These are phyloP conservation scores for Nipponacmea schrenckii DNA, from an alignment of 2,888 invertebrate species.

Conservation along the genomic window DNA sequence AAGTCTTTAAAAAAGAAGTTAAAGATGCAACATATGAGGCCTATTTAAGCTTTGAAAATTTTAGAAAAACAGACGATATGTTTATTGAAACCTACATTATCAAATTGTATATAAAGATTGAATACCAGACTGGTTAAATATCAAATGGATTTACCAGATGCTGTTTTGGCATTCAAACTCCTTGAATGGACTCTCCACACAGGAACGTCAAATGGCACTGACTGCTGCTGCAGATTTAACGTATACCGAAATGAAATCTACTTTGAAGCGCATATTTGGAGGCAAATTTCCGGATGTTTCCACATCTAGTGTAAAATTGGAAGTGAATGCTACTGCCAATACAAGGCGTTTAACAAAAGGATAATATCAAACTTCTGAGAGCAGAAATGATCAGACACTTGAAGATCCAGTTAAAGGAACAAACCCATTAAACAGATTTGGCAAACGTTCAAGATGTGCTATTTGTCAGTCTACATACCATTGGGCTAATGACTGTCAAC, in stretches of 20 bases:
- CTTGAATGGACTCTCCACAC: slow-evolving; percentile 13
- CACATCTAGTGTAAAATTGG: neutral
- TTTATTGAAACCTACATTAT: slow-evolving; percentile 3
- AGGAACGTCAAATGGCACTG: slow-evolving; percentile 20
- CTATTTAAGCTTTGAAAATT: neutral
- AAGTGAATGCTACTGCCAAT: neutral
- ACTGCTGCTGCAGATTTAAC: slow-evolving; percentile 19
- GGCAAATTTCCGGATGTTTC: neutral
- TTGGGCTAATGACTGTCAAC: slow-evolving; percentile 12
- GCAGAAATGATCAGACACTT: neutral
- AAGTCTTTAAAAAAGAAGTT: neutral
- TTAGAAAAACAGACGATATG: neutral
- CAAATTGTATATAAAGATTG: neutral
- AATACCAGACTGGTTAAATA: neutral
- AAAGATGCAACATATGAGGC: neutral
- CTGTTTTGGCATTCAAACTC: slow-evolving; percentile 10
- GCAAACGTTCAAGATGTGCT: neutral
- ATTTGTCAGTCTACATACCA: slow-evolving; percentile 16
- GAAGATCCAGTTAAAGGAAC: neutral
- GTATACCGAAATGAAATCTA: slow-evolving; percentile 19
- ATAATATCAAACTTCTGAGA: neutral
- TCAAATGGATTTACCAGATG: slow-evolving; percentile 6
- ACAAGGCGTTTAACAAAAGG: neutral
- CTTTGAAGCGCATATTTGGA: slow-evolving; percentile 13
- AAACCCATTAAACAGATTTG: slow-evolving; percentile 12